Evolutionary conservation across 1,140 invertebrate species (phyloP).

Genomic region (Lepidurus couesii): DNA sequence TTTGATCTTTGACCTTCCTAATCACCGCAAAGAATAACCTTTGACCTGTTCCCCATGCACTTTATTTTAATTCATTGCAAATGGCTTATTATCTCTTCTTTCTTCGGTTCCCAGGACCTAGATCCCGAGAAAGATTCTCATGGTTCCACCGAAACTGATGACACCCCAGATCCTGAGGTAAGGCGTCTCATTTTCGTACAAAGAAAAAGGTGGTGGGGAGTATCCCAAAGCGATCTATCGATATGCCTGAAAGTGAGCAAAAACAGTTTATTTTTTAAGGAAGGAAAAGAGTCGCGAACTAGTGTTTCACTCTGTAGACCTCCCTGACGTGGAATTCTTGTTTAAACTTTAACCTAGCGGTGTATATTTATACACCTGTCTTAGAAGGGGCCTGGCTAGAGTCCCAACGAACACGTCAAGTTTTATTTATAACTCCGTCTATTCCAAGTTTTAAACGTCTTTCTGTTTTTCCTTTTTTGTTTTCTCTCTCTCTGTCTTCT

Average conservation of each 20-base stretch:
- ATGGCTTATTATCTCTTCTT: not conserved
- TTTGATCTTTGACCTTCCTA: no score
- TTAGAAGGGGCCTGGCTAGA: not conserved
- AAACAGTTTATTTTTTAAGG: not conserved
- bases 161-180: conserved; percentile 32
- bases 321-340: not conserved
- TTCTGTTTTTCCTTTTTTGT: not conserved
- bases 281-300: not conserved
- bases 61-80: no score
- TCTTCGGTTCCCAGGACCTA: conserved; percentile 30
- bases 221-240: no score
- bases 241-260: not conserved
- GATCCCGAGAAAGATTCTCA: conserved; percentile 31
- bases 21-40: no score
- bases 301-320: not conserved
- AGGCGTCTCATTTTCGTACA: not conserved
- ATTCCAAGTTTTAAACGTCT: not conserved
- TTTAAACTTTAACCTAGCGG: not conserved
- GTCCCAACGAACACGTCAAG: not conserved
- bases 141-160: conserved; percentile 27
- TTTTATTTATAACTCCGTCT: conserved; percentile 8
- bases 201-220: not conserved
- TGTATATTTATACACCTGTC: conserved; percentile 22
- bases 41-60: no score
- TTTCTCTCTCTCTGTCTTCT: not conserved